Percentiles rank a stretch among this genome's conserved stretches.
phyloP scores from a whole-genome alignment of 2,797 vertebrate species.

The Alauda arvensis region DNA sequence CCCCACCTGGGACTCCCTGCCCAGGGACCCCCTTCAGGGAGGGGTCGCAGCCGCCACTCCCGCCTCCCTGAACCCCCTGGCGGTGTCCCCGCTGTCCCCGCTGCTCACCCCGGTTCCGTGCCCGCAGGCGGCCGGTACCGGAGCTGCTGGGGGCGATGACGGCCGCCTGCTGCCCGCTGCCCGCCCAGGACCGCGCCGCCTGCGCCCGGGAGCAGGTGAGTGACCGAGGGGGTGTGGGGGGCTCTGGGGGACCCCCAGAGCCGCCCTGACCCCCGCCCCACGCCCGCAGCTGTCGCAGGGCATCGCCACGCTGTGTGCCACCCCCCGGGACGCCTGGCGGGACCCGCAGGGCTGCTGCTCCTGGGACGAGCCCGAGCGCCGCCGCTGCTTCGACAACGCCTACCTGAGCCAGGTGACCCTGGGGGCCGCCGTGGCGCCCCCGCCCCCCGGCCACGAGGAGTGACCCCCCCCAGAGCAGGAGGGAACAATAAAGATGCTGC shows the following conservation, averaged over 20 bases:
- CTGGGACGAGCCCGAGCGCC: background rate
- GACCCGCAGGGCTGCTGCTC: constrained; percentile 1
- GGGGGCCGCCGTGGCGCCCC: background rate
- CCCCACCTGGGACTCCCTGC: too few relatives aligned
- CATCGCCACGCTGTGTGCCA: background rate
- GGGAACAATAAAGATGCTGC: background rate
- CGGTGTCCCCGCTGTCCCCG: too few relatives aligned
- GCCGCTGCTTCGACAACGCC: background rate
- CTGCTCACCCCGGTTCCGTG: background rate
- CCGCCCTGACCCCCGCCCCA: fast-evolving
- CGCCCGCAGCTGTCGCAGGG: background rate
- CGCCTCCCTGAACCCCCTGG: fast-evolving
- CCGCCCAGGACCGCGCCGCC: background rate
- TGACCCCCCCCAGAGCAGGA: background rate
- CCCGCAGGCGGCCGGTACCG: background rate
- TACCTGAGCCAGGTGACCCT: background rate
- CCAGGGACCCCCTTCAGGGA: fast-evolving
- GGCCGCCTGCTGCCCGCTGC: background rate
- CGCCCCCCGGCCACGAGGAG: background rate
- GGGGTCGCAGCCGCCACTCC: fast-evolving
- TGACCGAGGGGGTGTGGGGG: fast-evolving
- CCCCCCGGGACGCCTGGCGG: background rate
- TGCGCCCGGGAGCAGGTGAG: constrained; percentile 1
- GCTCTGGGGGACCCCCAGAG: fast-evolving
- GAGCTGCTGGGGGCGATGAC: background rate